Evolutionary conservation across 1,140 invertebrate species (phyloP), one percentile per base, ranked within the genome.

Genomic region (Pygmarrhopalites habei): DNA sequence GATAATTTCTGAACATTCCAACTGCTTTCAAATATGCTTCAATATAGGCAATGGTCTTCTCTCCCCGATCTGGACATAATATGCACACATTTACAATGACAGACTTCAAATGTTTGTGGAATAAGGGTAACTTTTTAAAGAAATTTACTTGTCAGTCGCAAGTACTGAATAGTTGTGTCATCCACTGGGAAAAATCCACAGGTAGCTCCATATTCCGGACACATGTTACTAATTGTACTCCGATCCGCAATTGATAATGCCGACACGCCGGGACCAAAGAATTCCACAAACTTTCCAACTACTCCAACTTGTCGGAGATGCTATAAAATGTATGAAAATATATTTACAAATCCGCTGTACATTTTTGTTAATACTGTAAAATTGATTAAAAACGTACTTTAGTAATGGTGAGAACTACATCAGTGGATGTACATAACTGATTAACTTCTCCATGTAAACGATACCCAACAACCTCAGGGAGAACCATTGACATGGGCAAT

Each of bases 221-320:
- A 96, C 95, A 98, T 98, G 77, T 98, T 98, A 35, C 85, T 93
- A 74, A 91, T 95, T 35, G 83, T 97, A 63, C 87, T 94, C 64
- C 96, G 76, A 77, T 98, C 96, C 2, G 95, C 95, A 56, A 99
- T 93, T 49, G 90, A 95, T 1, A 99, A 77, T 61, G 87, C 83
- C 1, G 83, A 75, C 12, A 98, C 91, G 7, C 95, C 95, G 0
- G 91, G 85, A 0, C 96, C 96, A 75, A 90, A 98, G 77, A 99
- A 99, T 79, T 98, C 95, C 1, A 98, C 95, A 79, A 98, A 99
- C 74, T 98, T 98, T 46, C 93, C 95, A 47, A 98, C 95, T 26
- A 98, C 95, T 53, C 95, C 95, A 49, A 96, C 73, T 75, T 92
- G 87, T 30, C 95, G 82, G 57, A 98, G 80, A 78, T 97, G 88